Evolutionary conservation across 2,888 invertebrate species (phyloP).

Genomic region (Epiblema foenella): DNA sequence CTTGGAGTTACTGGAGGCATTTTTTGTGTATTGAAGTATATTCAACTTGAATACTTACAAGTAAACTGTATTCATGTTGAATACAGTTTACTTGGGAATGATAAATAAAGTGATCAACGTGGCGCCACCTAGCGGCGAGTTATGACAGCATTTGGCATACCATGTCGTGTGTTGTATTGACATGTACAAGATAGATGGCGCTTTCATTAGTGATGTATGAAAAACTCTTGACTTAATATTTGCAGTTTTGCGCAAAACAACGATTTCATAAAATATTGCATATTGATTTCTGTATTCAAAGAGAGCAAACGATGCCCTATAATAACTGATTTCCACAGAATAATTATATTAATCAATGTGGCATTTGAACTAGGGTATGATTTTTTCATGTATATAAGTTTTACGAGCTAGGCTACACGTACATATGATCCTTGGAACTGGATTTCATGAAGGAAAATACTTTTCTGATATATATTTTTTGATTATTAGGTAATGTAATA

Average conservation of each 20-base stretch:
- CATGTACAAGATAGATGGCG: constrained; percentile 7
- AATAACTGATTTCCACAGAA: too few relatives aligned
- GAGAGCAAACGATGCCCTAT: too few relatives aligned
- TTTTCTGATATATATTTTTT: too few relatives aligned
- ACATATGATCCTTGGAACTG: too few relatives aligned
- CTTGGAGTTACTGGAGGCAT: not conserved
- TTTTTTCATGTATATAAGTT: too few relatives aligned
- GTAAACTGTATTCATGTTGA: too few relatives aligned
- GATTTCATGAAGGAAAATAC: not conserved
- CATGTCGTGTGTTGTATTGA: not conserved
- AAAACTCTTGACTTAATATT: not conserved
- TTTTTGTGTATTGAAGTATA: constrained; percentile 12
- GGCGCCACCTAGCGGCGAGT: constrained; percentile 19
- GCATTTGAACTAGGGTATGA: too few relatives aligned
- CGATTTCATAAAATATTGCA: not conserved
- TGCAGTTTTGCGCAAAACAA: not conserved
- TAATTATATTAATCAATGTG: too few relatives aligned
- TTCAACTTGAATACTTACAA: too few relatives aligned
- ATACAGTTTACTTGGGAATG: constrained; percentile 14
- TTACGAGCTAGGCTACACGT: too few relatives aligned
- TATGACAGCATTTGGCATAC: not conserved
- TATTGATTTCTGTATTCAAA: too few relatives aligned
- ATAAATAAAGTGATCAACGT: constrained; percentile 8
- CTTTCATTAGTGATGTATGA: not conserved
- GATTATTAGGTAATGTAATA: too few relatives aligned